These are phyloP conservation scores for Macaria liturata DNA, from an alignment of 2,888 invertebrate species.

Conservation along the genomic window DNA sequence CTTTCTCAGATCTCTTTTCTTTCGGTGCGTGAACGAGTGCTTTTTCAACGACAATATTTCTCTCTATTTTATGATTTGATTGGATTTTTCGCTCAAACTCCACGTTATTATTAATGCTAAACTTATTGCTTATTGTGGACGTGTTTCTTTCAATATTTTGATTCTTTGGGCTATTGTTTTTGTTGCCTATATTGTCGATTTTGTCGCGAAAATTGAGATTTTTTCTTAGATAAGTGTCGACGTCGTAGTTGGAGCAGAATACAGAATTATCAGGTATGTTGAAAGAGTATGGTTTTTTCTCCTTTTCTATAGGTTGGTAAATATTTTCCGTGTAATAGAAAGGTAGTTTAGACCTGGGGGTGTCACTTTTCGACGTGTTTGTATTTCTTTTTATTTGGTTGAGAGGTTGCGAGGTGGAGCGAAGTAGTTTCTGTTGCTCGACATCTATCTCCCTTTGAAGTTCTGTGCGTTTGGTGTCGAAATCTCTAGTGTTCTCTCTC, in stretches of 20 bases:
- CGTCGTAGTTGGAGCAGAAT: slow-evolving; percentile 69
- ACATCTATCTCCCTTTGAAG: slow-evolving; percentile 75
- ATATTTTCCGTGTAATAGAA: slow-evolving; percentile 53
- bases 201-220: slow-evolving; percentile 64
- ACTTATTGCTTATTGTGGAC: slow-evolving; percentile 6
- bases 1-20: slow-evolving; percentile 1
- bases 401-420: slow-evolving; percentile 39
- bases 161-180: slow-evolving; percentile 16
- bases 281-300: slow-evolving; percentile 60
- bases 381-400: slow-evolving; percentile 27
- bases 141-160: neutral
- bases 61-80: slow-evolving; percentile 1
- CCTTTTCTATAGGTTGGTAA: slow-evolving; percentile 49
- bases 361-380: slow-evolving; percentile 52
- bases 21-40: slow-evolving; percentile 45
- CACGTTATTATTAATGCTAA: slow-evolving; percentile 17
- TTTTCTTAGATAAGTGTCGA: slow-evolving; percentile 66
- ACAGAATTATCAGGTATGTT: slow-evolving; percentile 75
- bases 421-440: slow-evolving; percentile 53
- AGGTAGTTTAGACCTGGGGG: slow-evolving; percentile 56
- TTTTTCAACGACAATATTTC: slow-evolving; percentile 45
- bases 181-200: slow-evolving; percentile 30
- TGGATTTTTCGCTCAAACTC: no score
- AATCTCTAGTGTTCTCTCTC: slow-evolving; percentile 74
- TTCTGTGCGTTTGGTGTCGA: slow-evolving; percentile 70